Evolutionary conservation across 1,140 invertebrate genomes (phyloP).

Genomic region (Cyphomyrmex costatus): DNA sequence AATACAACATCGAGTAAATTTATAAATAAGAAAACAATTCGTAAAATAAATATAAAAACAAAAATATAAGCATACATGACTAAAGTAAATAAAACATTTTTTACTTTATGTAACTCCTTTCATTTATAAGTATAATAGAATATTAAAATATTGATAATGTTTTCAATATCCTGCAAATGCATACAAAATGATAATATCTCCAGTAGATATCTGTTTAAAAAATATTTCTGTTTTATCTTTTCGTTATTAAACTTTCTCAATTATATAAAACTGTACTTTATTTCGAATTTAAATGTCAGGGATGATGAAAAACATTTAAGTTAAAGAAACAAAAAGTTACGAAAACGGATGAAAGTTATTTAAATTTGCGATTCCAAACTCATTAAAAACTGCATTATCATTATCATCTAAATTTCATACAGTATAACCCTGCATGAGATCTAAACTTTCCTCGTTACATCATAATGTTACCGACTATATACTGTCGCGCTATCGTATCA

Average conservation of each 20-base stretch:
- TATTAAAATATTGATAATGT: slow-evolving; percentile 1
- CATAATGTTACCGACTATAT: slow-evolving; percentile 25
- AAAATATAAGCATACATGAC: not conserved
- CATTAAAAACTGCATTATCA: not conserved
- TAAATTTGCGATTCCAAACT: not conserved
- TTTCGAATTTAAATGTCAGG: not conserved
- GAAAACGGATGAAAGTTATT: not conserved
- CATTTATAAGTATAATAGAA: not conserved
- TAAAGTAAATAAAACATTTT: not conserved
- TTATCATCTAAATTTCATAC: not conserved
- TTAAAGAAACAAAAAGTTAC: not conserved
- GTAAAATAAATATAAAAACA: not conserved
- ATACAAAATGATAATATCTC: not conserved
- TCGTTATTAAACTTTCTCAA: not conserved
- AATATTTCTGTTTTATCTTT: slow-evolving; percentile 2
- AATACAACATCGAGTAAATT: not conserved
- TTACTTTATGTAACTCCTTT: slow-evolving; percentile 1
- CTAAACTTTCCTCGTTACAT: slow-evolving; percentile 48
- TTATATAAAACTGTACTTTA: slow-evolving; percentile 5
- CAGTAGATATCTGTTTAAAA: not conserved
- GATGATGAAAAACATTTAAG: not conserved
- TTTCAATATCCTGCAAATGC: not conserved
- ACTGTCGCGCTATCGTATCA: slow-evolving; percentile 23
- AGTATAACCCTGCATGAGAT: not conserved
- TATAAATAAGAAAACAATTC: not conserved